These are phyloP conservation scores for Chionomys nivalis DNA, from an alignment of 2,113 vertebrate genomes.

Conservation along the genomic window DNA sequence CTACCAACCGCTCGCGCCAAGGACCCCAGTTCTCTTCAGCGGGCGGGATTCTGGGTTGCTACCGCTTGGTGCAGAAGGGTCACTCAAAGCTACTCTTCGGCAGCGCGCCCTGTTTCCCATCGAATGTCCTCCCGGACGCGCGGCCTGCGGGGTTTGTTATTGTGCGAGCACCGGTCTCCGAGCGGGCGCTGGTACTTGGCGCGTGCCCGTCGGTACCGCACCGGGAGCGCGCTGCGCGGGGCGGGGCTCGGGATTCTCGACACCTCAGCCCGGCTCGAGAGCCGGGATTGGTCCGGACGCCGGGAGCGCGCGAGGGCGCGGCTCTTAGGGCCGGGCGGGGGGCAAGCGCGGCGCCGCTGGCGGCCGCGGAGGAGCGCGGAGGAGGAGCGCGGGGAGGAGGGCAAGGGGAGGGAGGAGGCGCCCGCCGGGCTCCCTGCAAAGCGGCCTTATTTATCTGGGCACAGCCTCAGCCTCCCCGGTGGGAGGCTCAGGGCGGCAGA, in stretches of 20 bases:
- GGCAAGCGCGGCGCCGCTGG: slow-evolving; percentile 55
- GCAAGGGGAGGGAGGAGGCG: slow-evolving; percentile 64
- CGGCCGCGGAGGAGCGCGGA: slow-evolving; percentile 64
- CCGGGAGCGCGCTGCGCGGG: slow-evolving; percentile 47
- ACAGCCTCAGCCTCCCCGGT: slow-evolving; percentile 70
- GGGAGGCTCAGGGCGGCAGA: slow-evolving; percentile 71
- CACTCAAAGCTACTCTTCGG: not conserved
- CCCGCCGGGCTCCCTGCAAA: slow-evolving; percentile 67
- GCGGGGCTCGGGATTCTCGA: slow-evolving; percentile 27
- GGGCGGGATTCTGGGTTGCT: not conserved
- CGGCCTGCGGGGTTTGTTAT: not conserved
- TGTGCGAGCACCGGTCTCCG: slow-evolving; percentile 9
- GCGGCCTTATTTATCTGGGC: slow-evolving; percentile 77
- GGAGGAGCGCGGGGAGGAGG: slow-evolving; percentile 75
- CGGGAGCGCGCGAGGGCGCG: slow-evolving; percentile 73
- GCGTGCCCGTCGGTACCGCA: slow-evolving; percentile 39
- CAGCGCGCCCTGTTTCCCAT: not conserved
- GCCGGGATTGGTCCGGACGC: slow-evolving; percentile 67
- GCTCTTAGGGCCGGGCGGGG: slow-evolving; percentile 50
- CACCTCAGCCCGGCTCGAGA: slow-evolving; percentile 34
- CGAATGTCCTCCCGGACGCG: not conserved
- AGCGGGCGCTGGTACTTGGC: not conserved
- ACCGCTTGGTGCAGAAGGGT: not conserved
- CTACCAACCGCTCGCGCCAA: not conserved
- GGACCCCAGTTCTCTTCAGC: not conserved